phyloP scores from a whole-genome alignment of 2,888 invertebrate genomes.

The Unio delphinus region DNA sequence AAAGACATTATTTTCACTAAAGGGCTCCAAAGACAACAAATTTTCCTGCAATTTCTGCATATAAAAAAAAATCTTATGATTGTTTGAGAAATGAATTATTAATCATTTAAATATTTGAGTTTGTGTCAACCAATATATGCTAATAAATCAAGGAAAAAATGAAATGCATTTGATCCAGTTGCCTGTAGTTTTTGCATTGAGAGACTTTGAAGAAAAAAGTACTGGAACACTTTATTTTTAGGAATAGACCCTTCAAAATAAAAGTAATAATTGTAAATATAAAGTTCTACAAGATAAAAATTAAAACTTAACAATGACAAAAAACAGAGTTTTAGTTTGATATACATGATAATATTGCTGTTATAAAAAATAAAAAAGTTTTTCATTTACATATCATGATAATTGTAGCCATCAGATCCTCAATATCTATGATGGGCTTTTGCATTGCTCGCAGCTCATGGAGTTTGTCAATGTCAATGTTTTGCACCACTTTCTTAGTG shows the following conservation, averaged over 20 bases:
- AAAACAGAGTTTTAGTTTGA: background rate
- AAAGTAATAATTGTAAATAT: background rate
- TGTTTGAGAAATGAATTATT: too few relatives aligned
- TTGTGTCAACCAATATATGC: background rate
- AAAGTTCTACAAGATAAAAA: background rate
- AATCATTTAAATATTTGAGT: background rate
- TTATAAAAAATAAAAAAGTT: background rate
- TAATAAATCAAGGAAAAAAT: too few relatives aligned
- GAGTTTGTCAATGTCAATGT: slow-evolving; percentile 67
- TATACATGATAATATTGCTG: background rate
- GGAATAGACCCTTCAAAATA: background rate
- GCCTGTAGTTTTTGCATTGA: too few relatives aligned
- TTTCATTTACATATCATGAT: slow-evolving; percentile 68
- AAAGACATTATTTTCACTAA: background rate
- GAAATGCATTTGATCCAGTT: too few relatives aligned
- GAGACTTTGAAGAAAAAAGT: too few relatives aligned
- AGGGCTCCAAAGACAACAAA: too few relatives aligned
- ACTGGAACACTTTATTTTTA: too few relatives aligned
- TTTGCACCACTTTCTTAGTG: slow-evolving; percentile 70
- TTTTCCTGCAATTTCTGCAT: too few relatives aligned
- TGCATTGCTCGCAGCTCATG: slow-evolving; percentile 67
- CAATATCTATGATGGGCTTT: slow-evolving; percentile 69
- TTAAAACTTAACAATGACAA: background rate
- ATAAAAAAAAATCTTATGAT: too few relatives aligned
- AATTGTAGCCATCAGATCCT: slow-evolving; percentile 70